A percentile compares a stretch with the other conserved stretches of the same genome.
Conservation (phyloP, 2,888 invertebrate genomes). For the Ceramica pisi region DNA sequence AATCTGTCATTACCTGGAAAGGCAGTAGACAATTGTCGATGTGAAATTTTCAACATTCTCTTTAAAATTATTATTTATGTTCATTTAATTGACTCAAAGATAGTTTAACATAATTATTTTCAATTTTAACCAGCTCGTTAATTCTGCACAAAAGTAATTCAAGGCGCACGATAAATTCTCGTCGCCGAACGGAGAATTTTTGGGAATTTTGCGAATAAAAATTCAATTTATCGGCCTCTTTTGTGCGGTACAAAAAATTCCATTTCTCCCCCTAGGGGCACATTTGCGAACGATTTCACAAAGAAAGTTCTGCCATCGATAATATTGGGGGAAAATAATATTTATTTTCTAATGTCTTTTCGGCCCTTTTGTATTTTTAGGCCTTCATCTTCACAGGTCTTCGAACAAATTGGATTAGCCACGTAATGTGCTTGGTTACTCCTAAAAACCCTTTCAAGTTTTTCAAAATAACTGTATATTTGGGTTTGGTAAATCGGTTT, state of each 20-base stretch:
- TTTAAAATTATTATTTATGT: neutral
- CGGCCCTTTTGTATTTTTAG: conserved; percentile 49
- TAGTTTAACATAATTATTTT: conserved; percentile 3
- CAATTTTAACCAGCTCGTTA: conserved; percentile 46
- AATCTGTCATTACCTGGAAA: neutral
- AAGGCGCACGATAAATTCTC: conserved; percentile 46
- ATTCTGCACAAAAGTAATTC: conserved; percentile 36
- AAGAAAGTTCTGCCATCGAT: conserved; percentile 64
- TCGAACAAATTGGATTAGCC: conserved; percentile 49
- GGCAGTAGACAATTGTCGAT: neutral
- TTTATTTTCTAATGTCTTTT: conserved; percentile 50
- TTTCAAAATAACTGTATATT: conserved; percentile 14
- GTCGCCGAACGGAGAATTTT: conserved; percentile 20
- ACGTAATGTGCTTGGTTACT: conserved; percentile 45
- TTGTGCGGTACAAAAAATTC: conserved; percentile 52
- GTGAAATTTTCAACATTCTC: neutral
- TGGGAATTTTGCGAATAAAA: conserved; percentile 48
- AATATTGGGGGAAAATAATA: conserved; percentile 59
- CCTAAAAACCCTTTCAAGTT: conserved; percentile 29
- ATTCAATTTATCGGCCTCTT: conserved; percentile 64
- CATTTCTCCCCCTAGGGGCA: conserved; percentile 50
- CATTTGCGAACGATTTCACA: conserved; percentile 63
- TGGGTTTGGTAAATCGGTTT: conserved; percentile 10
- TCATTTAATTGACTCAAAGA: conserved; percentile 5
- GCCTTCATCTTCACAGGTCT: conserved; percentile 44